phyloP scores from a whole-genome alignment of 2,888 invertebrate species.

The Chesias legatella region DNA sequence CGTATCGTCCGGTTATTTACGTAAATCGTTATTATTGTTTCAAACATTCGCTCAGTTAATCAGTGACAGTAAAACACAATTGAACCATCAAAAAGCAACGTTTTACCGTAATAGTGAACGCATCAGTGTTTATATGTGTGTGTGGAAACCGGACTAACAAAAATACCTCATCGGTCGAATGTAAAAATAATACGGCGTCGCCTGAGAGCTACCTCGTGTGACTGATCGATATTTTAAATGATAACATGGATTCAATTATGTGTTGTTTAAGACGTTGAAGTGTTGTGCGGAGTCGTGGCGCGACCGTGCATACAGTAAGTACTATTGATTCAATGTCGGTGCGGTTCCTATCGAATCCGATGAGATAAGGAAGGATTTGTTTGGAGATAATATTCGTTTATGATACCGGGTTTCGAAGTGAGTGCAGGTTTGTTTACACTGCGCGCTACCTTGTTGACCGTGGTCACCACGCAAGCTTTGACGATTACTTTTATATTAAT shows the following conservation, averaged over 20 bases:
- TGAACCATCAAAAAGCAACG: slow-evolving; percentile 22
- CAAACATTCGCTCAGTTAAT: slow-evolving; percentile 75
- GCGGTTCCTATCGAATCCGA: slow-evolving; percentile 51
- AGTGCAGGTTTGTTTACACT: slow-evolving; percentile 18
- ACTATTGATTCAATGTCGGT: slow-evolving; percentile 66
- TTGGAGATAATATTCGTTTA: slow-evolving; percentile 55
- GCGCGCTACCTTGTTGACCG: neutral
- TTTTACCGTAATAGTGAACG: slow-evolving; percentile 24
- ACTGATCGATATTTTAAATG: slow-evolving; percentile 80
- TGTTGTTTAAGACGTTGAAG: slow-evolving; percentile 65
- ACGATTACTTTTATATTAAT: no score
- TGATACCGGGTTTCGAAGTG: slow-evolving; percentile 15
- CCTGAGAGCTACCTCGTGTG: slow-evolving; percentile 68
- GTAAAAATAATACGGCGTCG: slow-evolving; percentile 77
- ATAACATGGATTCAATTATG: slow-evolving; percentile 78
- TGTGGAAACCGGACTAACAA: slow-evolving; percentile 47
- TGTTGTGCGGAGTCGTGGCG: slow-evolving; percentile 44
- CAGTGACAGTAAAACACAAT: slow-evolving; percentile 52
- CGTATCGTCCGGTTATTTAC: slow-evolving; percentile 47
- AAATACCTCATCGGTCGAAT: slow-evolving; percentile 68
- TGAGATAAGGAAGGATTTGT: slow-evolving; percentile 68
- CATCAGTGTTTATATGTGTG: slow-evolving; percentile 35
- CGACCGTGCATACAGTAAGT: slow-evolving; percentile 36
- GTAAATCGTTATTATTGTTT: slow-evolving; percentile 67
- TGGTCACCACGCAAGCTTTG: no score